phyloP scores from a whole-genome alignment of 2,113 vertebrate genomes.

The Gobio gobio region DNA sequence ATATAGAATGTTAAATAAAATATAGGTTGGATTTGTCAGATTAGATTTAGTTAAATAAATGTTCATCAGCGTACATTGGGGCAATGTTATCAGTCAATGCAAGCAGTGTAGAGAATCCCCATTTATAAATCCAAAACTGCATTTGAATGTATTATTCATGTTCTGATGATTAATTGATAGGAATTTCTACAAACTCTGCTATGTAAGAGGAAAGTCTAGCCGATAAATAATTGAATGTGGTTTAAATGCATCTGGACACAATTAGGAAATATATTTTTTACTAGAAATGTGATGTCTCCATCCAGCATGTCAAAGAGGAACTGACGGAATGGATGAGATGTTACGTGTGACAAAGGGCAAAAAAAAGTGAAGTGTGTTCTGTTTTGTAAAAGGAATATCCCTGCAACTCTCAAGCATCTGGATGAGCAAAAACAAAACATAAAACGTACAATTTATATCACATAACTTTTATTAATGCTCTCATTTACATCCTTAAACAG shows the following conservation, averaged over 20 bases:
- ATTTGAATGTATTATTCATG: conserved; percentile 65
- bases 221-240: conserved; percentile 71
- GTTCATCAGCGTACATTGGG: background rate
- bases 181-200: conserved; percentile 61
- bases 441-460: conserved; percentile 55
- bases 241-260: conserved; percentile 75
- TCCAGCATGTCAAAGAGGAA: background rate
- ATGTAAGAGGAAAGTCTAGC: conserved; percentile 54
- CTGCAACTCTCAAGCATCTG: background rate
- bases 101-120: conserved; percentile 19
- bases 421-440: conserved; percentile 23
- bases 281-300: conserved; percentile 63
- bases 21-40: background rate
- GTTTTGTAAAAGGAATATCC: background rate
- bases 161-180: conserved; percentile 72
- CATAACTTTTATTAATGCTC: conserved; percentile 76
- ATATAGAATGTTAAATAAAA: background rate
- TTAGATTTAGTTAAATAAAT: background rate
- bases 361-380: background rate
- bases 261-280: conserved; percentile 62
- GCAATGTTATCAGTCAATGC: background rate
- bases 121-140: conserved; percentile 21
- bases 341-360: background rate
- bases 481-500: conserved; percentile 68
- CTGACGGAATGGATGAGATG: background rate